Conservation (phyloP, 2,797 vertebrate species). For the Enteromius mattozi region DNA sequence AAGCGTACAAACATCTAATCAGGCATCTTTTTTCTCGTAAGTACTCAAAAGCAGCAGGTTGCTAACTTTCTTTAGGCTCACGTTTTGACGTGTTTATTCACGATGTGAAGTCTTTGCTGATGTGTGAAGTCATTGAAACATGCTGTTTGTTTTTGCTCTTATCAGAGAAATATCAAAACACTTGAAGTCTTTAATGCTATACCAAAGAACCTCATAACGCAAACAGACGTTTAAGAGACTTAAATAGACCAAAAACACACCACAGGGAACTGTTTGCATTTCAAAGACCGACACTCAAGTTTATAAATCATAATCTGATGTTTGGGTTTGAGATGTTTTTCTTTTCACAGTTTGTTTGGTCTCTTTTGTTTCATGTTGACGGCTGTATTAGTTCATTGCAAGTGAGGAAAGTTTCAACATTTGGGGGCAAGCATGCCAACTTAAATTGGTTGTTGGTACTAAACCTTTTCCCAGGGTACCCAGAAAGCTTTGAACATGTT, state of each 20-base stretch:
- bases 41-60: slow-evolving; percentile 14
- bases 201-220: slow-evolving; percentile 19
- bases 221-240: slow-evolving; percentile 41
- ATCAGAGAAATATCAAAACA: slow-evolving; percentile 33
- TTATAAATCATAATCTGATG: slow-evolving; percentile 41
- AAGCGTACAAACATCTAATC: background rate
- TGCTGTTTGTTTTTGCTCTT: slow-evolving; percentile 25
- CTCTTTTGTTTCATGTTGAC: slow-evolving; percentile 28
- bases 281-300: slow-evolving; percentile 37
- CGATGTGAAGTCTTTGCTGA: background rate
- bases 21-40: background rate
- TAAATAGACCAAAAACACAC: slow-evolving; percentile 33
- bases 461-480: slow-evolving; percentile 29
- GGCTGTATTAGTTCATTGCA: slow-evolving; percentile 11
- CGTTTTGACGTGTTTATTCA: slow-evolving; percentile 21
- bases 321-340: slow-evolving; percentile 5
- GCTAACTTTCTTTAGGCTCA: background rate
- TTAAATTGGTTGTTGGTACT: slow-evolving; percentile 34
- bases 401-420: background rate
- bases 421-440: slow-evolving; percentile 17
- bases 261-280: slow-evolving; percentile 44
- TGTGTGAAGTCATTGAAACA: slow-evolving; percentile 21
- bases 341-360: slow-evolving; percentile 19
- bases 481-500: slow-evolving; percentile 1
- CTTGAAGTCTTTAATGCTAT: slow-evolving; percentile 3